Evolutionary conservation across 2,888 invertebrate genomes (phyloP).

Genomic region (Abrostola tripartita): DNA sequence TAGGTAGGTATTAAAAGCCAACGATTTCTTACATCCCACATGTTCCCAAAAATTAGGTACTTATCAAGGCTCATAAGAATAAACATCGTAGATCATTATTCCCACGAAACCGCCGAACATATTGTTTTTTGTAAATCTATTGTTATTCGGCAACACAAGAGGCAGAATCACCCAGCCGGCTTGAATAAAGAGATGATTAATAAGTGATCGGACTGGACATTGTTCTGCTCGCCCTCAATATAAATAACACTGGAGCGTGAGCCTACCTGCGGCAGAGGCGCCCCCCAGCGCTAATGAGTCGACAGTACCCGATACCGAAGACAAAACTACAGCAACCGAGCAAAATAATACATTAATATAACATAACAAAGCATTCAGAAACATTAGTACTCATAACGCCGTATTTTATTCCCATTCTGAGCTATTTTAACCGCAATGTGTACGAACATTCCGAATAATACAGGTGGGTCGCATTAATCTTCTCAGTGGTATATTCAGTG

Average conservation of each 20-base stretch:
- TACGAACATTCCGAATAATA: constrained; percentile 30
- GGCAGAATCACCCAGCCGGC: constrained; percentile 69
- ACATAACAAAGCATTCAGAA: constrained; percentile 12
- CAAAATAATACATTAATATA: constrained; percentile 38
- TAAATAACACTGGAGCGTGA: constrained; percentile 72
- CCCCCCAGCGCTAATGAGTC: constrained; percentile 80
- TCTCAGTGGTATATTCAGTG: constrained; percentile 43
- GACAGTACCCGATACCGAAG: constrained; percentile 57
- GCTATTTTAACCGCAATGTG: constrained; percentile 9
- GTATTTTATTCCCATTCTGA: constrained; percentile 31
- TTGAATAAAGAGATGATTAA: constrained; percentile 80
- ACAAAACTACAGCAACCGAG: constrained; percentile 37
- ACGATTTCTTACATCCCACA: no score
- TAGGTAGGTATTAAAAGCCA: no score
- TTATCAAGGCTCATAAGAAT: background rate
- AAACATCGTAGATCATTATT: background rate
- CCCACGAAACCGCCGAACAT: background rate
- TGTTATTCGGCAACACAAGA: constrained; percentile 40
- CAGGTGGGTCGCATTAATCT: constrained; percentile 50
- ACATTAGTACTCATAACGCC: constrained; percentile 12
- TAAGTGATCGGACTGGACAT: constrained; percentile 72
- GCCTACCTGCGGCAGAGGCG: constrained; percentile 72
- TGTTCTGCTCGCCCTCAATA: constrained; percentile 74
- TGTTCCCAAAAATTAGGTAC: no score
- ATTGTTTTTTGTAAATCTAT: constrained; percentile 20